A percentile compares a stretch with the other conserved stretches of the same genome.
phyloP scores from a whole-genome alignment of 2,797 vertebrate species.

The Apogon hyalosoma region DNA sequence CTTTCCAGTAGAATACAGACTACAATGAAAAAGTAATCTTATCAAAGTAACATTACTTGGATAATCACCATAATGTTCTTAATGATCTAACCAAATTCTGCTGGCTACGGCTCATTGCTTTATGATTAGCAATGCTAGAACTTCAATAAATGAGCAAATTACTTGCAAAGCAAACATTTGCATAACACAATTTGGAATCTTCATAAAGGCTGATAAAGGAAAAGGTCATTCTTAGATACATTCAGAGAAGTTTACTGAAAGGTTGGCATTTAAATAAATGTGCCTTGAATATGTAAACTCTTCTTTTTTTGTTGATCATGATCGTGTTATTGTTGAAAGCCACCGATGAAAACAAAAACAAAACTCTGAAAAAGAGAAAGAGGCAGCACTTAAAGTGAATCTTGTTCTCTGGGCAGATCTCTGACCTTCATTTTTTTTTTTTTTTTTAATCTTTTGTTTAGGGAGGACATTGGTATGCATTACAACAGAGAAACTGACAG shows the following conservation, averaged over 20 bases:
- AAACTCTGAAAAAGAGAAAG: slow-evolving; percentile 4
- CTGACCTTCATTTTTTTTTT: slow-evolving; percentile 25
- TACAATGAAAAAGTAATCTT: slow-evolving; percentile 16
- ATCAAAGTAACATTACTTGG: not conserved
- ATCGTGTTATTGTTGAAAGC: slow-evolving; percentile 3
- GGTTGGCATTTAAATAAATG: not conserved
- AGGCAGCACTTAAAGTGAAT: slow-evolving; percentile 23
- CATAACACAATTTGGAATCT: slow-evolving; percentile 1
- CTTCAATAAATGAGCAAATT: slow-evolving; percentile 4
- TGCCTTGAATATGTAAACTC: not conserved
- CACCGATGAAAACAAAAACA: not conserved
- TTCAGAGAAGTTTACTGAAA: not conserved
- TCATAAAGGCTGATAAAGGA: not conserved
- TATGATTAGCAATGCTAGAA: not conserved
- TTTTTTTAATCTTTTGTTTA: not conserved
- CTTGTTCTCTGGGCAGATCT: slow-evolving; percentile 9
- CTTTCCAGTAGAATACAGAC: slow-evolving; percentile 4
- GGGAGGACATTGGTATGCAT: slow-evolving; percentile 49
- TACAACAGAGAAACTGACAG: slow-evolving; percentile 27
- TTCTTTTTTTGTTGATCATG: slow-evolving; percentile 3
- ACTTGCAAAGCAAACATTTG: slow-evolving; percentile 2
- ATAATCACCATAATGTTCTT: slow-evolving; percentile 16
- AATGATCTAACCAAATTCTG: slow-evolving; percentile 6
- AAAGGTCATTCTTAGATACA: not conserved
- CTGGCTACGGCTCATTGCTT: not conserved